A percentile compares a stretch with the other conserved stretches of the same genome.
Evolutionary conservation across 2,113 vertebrate genomes (phyloP).

Genomic region (Pundamilia nyererei): DNA sequence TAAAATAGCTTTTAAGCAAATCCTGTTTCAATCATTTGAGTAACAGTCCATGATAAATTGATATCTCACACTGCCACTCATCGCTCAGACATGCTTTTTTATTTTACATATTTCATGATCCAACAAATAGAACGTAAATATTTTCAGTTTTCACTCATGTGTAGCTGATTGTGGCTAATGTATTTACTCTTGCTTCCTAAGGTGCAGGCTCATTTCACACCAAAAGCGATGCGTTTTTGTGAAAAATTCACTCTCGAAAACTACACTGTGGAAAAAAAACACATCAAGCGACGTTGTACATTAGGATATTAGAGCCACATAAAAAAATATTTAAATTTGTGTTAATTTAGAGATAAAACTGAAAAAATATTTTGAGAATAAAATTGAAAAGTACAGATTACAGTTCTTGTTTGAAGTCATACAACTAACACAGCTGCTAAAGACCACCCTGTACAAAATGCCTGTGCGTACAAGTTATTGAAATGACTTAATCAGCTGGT

Average conservation of each 20-base stretch:
- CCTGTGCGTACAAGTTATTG: rapidly evolving
- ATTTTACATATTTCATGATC: not conserved
- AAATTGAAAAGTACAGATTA: not conserved
- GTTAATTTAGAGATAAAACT: not conserved
- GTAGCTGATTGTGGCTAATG: not conserved
- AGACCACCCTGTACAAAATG: not conserved
- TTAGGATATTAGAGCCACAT: not conserved
- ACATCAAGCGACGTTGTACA: rapidly evolving
- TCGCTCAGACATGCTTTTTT: not conserved
- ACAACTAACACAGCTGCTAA: not conserved
- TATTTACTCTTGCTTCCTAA: not conserved
- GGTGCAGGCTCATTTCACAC: not conserved
- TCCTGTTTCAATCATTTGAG: not conserved
- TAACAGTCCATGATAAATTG: not conserved
- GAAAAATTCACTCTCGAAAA: not conserved
- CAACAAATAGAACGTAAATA: rapidly evolving
- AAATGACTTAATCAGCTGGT: not conserved
- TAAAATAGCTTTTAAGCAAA: not conserved
- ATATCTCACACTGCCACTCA: not conserved
- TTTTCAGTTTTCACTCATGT: not conserved
- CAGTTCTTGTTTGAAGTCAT: not conserved
- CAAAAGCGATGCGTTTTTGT: not conserved
- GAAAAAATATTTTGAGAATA: not conserved
- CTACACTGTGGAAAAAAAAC: not conserved
- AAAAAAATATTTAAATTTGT: not conserved